Evolutionary conservation across 2,888 invertebrate species (phyloP).

Genomic region (Maniola hyperantus): DNA sequence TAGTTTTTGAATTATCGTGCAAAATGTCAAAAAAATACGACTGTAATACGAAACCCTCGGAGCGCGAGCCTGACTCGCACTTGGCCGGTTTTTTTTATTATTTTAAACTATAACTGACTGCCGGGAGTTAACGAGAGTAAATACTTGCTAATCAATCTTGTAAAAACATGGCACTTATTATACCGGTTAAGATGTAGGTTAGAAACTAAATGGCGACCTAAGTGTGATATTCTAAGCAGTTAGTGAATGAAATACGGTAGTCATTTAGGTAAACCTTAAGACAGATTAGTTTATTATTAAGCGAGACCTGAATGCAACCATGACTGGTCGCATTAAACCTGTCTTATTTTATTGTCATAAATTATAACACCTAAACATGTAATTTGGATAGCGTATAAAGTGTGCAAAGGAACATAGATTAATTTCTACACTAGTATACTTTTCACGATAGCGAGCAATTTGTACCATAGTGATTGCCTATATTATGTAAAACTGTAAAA

Average conservation of each 20-base stretch:
- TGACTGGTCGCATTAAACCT: slow-evolving; percentile 24
- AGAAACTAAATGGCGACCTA: slow-evolving; percentile 19
- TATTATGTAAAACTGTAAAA: neutral
- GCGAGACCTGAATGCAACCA: slow-evolving; percentile 22
- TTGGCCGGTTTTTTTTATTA: no score
- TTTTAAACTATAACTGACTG: neutral
- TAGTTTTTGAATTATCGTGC: no score
- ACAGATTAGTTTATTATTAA: slow-evolving; percentile 33
- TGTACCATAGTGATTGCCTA: neutral
- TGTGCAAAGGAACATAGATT: slow-evolving; percentile 5
- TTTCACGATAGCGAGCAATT: neutral
- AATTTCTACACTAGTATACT: slow-evolving; percentile 6
- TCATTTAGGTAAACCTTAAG: slow-evolving; percentile 28
- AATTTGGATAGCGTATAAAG: slow-evolving; percentile 18
- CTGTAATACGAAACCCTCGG: no score
- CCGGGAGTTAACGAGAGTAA: neutral
- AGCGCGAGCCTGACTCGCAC: no score
- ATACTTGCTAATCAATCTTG: neutral
- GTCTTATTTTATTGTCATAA: slow-evolving; percentile 35
- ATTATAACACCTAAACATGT: slow-evolving; percentile 27
- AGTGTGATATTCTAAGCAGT: slow-evolving; percentile 22
- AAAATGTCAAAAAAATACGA: no score
- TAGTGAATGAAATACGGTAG: slow-evolving; percentile 29
- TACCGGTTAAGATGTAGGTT: slow-evolving; percentile 11
- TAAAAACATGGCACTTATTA: slow-evolving; percentile 2